These are phyloP conservation scores for Rhinoderma darwinii DNA, from an alignment of 2,113 vertebrate species.

Conservation along the genomic window DNA sequence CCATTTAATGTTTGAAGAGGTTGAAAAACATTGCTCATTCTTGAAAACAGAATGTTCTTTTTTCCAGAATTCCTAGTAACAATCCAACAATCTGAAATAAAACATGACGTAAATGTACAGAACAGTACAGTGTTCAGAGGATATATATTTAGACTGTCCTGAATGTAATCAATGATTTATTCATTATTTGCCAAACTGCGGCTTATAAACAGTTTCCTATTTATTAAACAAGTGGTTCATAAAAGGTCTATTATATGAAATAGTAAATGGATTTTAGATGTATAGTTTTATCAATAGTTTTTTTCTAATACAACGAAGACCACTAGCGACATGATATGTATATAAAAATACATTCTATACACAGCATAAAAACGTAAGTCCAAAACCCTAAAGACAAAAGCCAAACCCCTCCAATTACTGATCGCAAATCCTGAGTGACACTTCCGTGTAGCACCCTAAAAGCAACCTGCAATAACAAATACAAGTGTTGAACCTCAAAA, in stretches of 20 bases:
- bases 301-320: not conserved
- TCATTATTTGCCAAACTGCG: not conserved
- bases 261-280: not conserved
- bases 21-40: slow-evolving; percentile 54
- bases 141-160: not conserved
- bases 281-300: not conserved
- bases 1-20: slow-evolving; percentile 34
- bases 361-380: too few relatives aligned
- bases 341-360: too few relatives aligned
- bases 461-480: too few relatives aligned
- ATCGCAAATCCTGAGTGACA: too few relatives aligned
- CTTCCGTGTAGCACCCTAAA: too few relatives aligned
- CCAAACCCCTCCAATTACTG: too few relatives aligned
- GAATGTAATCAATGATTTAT: not conserved
- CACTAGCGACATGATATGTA: too few relatives aligned
- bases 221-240: not conserved
- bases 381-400: too few relatives aligned
- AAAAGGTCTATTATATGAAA: not conserved
- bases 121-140: not conserved
- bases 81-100: slow-evolving; percentile 53
- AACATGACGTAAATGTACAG: slow-evolving; percentile 39
- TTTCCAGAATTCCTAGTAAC: slow-evolving; percentile 41
- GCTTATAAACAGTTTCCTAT: not conserved
- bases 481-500: too few relatives aligned
- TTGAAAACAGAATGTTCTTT: slow-evolving; percentile 58